These are phyloP conservation scores for Helicoverpa armigera DNA, from an alignment of 1,140 invertebrate genomes.

Conservation along the genomic window DNA sequence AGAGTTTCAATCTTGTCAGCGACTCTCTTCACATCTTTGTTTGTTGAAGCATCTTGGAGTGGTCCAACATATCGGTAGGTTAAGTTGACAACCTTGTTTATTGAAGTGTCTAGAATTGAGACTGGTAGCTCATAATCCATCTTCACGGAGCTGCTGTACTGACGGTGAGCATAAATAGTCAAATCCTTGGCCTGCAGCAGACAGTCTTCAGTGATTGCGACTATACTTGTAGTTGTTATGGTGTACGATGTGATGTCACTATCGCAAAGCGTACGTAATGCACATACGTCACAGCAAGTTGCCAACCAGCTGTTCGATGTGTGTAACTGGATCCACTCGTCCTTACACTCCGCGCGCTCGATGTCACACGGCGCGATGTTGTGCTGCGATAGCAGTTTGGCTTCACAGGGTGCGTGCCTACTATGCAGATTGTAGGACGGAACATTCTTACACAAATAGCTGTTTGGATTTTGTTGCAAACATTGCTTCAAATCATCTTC, in stretches of 20 bases:
- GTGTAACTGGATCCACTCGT: slow-evolving; percentile 24
- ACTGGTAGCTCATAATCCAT: slow-evolving; percentile 4
- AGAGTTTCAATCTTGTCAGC: not conserved
- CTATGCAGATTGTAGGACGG: not conserved
- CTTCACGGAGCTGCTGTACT: slow-evolving; percentile 22
- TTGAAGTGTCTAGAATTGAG: not conserved
- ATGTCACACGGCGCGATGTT: slow-evolving; percentile 17
- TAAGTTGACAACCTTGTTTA: slow-evolving; percentile 22
- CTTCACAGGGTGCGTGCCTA: slow-evolving; percentile 21
- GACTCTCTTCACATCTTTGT: not conserved
- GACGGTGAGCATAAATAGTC: slow-evolving; percentile 29
- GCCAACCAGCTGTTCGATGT: slow-evolving; percentile 25
- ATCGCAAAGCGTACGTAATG: slow-evolving; percentile 36
- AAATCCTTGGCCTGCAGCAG: slow-evolving; percentile 34
- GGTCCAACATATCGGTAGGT: slow-evolving; percentile 1
- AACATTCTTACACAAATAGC: not conserved
- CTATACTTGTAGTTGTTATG: slow-evolving; percentile 30
- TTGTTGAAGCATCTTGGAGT: not conserved
- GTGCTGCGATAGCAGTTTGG: slow-evolving; percentile 10
- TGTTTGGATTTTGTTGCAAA: not conserved
- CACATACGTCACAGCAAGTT: slow-evolving; percentile 27
- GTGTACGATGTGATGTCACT: slow-evolving; percentile 39
- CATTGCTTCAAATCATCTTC: slow-evolving; percentile 19
- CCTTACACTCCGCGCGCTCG: slow-evolving; percentile 2
- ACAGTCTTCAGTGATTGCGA: not conserved